Evolutionary conservation across 2,797 vertebrate genomes (phyloP), one percentile per base, ranked within the genome.

Genomic region (Cossypha niveicapilla): DNA sequence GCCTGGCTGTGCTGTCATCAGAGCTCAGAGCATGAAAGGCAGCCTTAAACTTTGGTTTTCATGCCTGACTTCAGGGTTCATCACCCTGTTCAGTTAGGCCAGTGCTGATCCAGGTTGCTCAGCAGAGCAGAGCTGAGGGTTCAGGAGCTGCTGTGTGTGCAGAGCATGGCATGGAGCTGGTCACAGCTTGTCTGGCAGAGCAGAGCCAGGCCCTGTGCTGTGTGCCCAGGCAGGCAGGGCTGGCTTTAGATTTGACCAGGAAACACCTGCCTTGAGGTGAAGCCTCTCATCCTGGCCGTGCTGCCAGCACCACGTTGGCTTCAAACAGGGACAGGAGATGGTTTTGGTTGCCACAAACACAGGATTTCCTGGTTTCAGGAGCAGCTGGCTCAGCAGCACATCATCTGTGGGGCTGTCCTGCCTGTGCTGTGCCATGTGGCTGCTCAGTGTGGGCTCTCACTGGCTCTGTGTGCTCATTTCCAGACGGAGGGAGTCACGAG

Each of bases 401-500:
- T 27, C 8, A 0, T 35, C 25, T 54, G 7, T 47, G 17, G 54
- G 61, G 45, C 66, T 67, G 34, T 44, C 28, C 85, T 88, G 34
- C 14, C 0, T 6, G 30, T 88, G 47, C 45, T 90, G 25, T 32
- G 57, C 62, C 22, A 0, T 8, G 13, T 10, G 21, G 18, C 21
- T 68, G 44, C 50, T 34, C 19, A 0, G 7, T 54, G 66, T 24
- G 41, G 39, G 37, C 75, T 93, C 91, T 93, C 57, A 96, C 39
- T 1, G 39, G 6, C 22, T 72, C 66, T 80, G 23, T 72, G 41
- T 82, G 39, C 41, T 94, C 48, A 7, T 80, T 93, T 90, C 80
- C 97, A 98, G 99, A 99, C 98, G 1, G 99, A 99, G 95, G 98
- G 99, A 9, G 99, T 99, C 95, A 99, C 99, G 3, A 99, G 99